Conservation (phyloP, 2,797 vertebrate species). For the Poecilia picta region DNA sequence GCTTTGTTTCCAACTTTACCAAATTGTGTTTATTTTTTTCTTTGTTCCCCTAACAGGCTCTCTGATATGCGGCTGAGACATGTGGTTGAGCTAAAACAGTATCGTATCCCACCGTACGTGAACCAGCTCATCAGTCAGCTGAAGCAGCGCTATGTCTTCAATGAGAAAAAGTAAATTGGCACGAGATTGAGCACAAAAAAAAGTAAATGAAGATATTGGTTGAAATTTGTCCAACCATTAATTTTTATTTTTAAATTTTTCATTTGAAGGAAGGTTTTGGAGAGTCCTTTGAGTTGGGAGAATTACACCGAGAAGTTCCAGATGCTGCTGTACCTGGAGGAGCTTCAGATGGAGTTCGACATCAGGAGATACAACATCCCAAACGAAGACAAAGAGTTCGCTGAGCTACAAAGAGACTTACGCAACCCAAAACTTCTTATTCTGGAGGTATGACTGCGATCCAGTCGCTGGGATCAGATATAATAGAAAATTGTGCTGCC, state of each 20-base stretch:
- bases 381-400: conserved; percentile 32
- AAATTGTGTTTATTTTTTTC: background rate
- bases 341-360: conserved; percentile 90
- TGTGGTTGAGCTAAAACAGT: background rate
- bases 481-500: background rate
- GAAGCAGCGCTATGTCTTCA: rapidly evolving
- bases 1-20: background rate
- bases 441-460: conserved; percentile 76
- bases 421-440: conserved; percentile 74
- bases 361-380: conserved; percentile 89
- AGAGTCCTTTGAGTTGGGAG: conserved; percentile 71
- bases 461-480: background rate
- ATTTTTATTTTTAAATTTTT: background rate
- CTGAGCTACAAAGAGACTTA: conserved; percentile 75
- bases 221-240: background rate
- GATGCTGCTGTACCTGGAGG: conserved; percentile 89
- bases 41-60: conserved; percentile 47
- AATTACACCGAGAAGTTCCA: conserved; percentile 86
- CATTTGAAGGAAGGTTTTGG: conserved; percentile 49
- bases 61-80: conserved; percentile 17
- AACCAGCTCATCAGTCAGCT: conserved; percentile 45
- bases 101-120: conserved; percentile 48
- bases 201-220: background rate
- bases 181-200: background rate
- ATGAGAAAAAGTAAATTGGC: conserved; percentile 34